These are phyloP conservation scores for Callyntrura guangdongensis DNA, from an alignment of 2,888 invertebrate genomes.

Conservation along the genomic window DNA sequence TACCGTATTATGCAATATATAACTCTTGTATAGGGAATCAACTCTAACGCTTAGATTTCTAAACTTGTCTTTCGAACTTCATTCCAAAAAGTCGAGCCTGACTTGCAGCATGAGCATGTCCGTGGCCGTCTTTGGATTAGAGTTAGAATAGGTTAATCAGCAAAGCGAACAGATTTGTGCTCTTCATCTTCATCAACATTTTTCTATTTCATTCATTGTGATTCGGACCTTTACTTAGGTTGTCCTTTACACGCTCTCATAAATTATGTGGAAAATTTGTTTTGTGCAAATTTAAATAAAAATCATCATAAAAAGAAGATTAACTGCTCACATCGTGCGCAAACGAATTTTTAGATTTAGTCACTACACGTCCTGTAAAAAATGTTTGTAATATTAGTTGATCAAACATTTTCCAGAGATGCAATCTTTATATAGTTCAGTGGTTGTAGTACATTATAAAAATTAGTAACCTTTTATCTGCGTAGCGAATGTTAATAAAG, in stretches of 20 bases:
- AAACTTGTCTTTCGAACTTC: constrained; percentile 27
- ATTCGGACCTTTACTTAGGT: neutral
- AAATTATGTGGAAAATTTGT: neutral
- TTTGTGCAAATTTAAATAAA: no score
- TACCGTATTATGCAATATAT: neutral
- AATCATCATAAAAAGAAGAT: no score
- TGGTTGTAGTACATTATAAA: no score
- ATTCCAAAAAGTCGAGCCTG: constrained; percentile 52
- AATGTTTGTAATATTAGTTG: no score
- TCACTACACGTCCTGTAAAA: no score
- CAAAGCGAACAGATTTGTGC: constrained; percentile 5
- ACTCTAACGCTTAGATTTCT: neutral
- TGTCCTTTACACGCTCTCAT: constrained; percentile 28
- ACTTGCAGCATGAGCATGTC: constrained; percentile 55
- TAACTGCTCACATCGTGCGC: no score
- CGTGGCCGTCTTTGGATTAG: neutral
- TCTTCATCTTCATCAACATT: constrained; percentile 27
- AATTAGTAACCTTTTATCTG: no score
- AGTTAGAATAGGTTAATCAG: neutral
- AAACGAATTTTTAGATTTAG: no score
- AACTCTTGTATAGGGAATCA: neutral
- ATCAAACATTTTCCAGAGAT: no score
- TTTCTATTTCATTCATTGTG: constrained; percentile 1
- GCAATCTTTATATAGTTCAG: no score
- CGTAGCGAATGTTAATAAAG: no score